Evolutionary conservation across 1,140 invertebrate species (phyloP).

Genomic region (Glossosoma conforme): DNA sequence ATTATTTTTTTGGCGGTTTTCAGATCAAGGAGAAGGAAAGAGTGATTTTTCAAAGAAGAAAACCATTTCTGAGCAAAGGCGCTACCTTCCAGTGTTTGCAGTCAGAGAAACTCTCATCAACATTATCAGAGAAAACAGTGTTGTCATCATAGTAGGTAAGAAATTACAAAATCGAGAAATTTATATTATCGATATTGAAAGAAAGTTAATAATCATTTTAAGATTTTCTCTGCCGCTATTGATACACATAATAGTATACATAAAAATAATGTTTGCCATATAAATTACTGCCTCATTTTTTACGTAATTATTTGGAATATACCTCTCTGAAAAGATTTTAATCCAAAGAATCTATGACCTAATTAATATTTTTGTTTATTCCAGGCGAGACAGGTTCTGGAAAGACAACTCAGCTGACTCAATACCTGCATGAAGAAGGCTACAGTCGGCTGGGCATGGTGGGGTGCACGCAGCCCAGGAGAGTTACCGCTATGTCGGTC

Average conservation of each 20-base stretch:
- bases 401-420: slow-evolving; percentile 98
- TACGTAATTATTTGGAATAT: too few relatives aligned
- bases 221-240: too few relatives aligned
- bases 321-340: too few relatives aligned
- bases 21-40: slow-evolving; percentile 57
- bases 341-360: too few relatives aligned
- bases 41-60: slow-evolving; percentile 90
- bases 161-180: slow-evolving; percentile 2
- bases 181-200: not conserved
- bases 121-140: slow-evolving; percentile 91
- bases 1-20: slow-evolving; percentile 2
- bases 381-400: slow-evolving; percentile 97
- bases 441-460: slow-evolving; percentile 92
- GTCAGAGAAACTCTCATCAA: slow-evolving; percentile 89
- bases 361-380: slow-evolving; percentile 57
- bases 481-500: slow-evolving; percentile 98
- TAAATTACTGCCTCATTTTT: too few relatives aligned
- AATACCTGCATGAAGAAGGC: slow-evolving; percentile 97
- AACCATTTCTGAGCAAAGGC: slow-evolving; percentile 80
- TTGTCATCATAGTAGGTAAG: slow-evolving; percentile 90
- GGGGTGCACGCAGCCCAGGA: slow-evolving; percentile 89
- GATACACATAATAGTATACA: too few relatives aligned
- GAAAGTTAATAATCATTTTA: not conserved
- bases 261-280: too few relatives aligned
- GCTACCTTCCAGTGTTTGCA: slow-evolving; percentile 94